phyloP scores from a whole-genome alignment of 2,113 vertebrate genomes.

The Pelusios castaneus region DNA sequence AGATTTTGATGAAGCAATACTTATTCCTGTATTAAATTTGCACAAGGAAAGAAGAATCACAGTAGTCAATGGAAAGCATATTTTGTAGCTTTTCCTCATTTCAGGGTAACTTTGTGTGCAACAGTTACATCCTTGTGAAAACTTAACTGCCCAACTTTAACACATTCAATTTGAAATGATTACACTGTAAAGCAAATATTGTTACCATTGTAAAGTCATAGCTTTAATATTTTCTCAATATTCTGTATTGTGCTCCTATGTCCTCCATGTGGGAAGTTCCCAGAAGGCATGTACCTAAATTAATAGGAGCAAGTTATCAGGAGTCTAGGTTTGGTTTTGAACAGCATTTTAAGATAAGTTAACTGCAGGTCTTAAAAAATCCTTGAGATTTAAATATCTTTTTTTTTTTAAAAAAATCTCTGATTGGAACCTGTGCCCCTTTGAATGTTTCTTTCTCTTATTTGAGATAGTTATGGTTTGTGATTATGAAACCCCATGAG shows the following conservation, averaged over 20 bases:
- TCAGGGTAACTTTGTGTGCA: not conserved
- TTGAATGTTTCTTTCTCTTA: constrained; percentile 46
- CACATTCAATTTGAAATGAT: not conserved
- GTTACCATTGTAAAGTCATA: not conserved
- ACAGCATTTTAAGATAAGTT: not conserved
- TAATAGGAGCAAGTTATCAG: not conserved
- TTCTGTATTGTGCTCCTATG: not conserved
- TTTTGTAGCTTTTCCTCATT: not conserved
- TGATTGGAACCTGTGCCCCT: constrained; percentile 28
- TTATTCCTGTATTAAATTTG: not conserved
- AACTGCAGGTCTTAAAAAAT: not conserved
- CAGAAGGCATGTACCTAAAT: accelerated
- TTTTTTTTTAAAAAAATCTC: not conserved
- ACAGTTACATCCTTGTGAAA: not conserved
- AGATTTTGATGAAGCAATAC: not conserved
- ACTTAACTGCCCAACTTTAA: not conserved
- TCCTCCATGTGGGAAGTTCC: not conserved
- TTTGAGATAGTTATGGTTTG: constrained; percentile 41
- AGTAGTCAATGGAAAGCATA: not conserved
- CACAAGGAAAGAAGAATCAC: not conserved
- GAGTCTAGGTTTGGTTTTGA: not conserved
- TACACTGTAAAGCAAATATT: not conserved
- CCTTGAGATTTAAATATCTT: accelerated
- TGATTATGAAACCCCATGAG: constrained; percentile 14
- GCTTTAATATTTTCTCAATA: not conserved